Percentiles rank a stretch among this genome's conserved stretches.
Conservation (phyloP, 2,797 vertebrate species). For the Phrynocephalus guinanensis region DNA sequence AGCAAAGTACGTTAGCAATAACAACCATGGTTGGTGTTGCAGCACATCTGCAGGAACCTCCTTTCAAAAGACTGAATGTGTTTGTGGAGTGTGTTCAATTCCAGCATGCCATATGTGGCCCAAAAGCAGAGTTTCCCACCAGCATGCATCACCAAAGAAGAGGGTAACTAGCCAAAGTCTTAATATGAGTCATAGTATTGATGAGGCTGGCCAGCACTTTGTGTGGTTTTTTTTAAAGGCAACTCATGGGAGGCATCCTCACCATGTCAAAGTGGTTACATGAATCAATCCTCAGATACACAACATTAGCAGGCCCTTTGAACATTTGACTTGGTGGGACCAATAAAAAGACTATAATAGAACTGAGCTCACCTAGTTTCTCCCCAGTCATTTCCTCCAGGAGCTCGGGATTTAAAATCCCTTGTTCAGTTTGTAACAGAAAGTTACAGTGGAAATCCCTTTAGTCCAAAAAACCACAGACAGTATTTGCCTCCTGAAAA, state of each 20-base stretch:
- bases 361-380: not conserved
- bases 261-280: not conserved
- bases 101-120: not conserved
- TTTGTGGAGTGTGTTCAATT: not conserved
- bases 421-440: not conserved
- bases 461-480: constrained; percentile 3
- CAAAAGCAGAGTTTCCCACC: not conserved
- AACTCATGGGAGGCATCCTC: not conserved
- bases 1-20: not conserved
- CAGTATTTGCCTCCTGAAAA: not conserved
- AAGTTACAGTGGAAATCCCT: constrained; percentile 1
- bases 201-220: not conserved
- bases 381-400: constrained; percentile 8
- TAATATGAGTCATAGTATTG: not conserved
- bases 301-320: not conserved
- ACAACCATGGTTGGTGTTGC: not conserved
- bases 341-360: constrained; percentile 16
- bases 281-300: not conserved
- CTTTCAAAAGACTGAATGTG: not conserved
- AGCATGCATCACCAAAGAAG: not conserved
- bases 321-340: constrained; percentile 19
- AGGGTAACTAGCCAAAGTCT: not conserved
- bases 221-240: not conserved
- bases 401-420: constrained; percentile 4
- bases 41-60: not conserved